phyloP scores from a whole-genome alignment of 2,797 vertebrate species.

The Anisognathus igniventris region DNA sequence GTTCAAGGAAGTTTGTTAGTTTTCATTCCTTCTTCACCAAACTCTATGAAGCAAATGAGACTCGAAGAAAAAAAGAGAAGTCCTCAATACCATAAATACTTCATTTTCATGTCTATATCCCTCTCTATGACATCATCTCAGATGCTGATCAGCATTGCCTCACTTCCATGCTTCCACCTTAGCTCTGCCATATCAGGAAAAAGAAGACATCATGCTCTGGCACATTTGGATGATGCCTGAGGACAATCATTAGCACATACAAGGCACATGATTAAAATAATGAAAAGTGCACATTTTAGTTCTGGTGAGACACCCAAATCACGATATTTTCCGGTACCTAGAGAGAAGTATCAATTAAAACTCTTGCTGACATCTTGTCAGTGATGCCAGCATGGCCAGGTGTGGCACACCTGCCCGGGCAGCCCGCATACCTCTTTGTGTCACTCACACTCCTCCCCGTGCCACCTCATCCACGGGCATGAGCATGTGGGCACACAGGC shows the following conservation, averaged over 20 bases:
- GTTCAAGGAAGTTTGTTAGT: neutral
- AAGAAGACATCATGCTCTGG: neutral
- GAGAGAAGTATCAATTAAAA: neutral
- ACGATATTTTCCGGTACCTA: neutral
- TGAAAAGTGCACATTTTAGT: constrained; percentile 22
- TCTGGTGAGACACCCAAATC: neutral
- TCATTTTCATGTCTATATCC: neutral
- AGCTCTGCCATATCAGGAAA: neutral
- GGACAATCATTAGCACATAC: neutral
- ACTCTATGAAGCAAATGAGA: neutral
- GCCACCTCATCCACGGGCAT: neutral
- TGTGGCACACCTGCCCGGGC: neutral
- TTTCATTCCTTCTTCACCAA: neutral
- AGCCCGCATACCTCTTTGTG: constrained; percentile 52
- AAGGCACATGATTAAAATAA: neutral
- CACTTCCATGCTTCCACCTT: neutral
- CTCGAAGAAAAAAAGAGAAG: neutral
- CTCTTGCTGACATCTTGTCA: fast-evolving
- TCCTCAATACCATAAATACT: neutral
- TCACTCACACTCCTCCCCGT: neutral
- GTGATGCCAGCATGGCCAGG: neutral
- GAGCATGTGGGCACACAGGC: neutral
- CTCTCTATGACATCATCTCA: too few species aligned
- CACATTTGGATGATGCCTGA: neutral
- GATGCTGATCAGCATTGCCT: neutral